Base-by-base conservation (phyloP, 2,113 vertebrate species). In the Sylvilagus bachmani region DNA sequence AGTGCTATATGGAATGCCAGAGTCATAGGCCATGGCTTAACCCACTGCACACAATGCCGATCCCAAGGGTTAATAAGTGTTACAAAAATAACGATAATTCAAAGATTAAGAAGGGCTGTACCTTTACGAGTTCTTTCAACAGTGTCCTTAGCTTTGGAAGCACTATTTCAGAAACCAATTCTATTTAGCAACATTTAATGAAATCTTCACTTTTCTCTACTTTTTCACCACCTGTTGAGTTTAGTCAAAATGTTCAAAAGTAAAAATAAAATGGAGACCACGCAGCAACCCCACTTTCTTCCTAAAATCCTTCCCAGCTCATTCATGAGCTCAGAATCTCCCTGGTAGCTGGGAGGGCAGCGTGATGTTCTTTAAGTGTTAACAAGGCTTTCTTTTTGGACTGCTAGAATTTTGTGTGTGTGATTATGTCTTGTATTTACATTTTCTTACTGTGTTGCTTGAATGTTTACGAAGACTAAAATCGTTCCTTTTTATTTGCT, bases 231-330 rank as follows among this genome's bases (percentile, higher is more conserved):
- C 91, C 79, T 92, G 88, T 79, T 86, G 29, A 85, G 85, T 92
- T 85, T 84, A 91, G 89, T 51, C 71, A 53, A 85, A 93, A 75
- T 10, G 95, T 95, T 91, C 33, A 51, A 91, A 96, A 89, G 44
- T 70, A 79, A 90, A 97, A 85, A 82, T 66, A 85, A 95, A 83
- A 86, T 14, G 10, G 36, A 66, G n/a, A 92, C 17, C 24, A 82
- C 8, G 27, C 21, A 58, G 61, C 69, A 38, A 67, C n/a, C 36
- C 31, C 19, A 17, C 7, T 64, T 81, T 69, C n/a, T 38, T 44
- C 38, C 5, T 1, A 53, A 64, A 74, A 51, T 90, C 89, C 86
- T 81, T 83, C 77, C 19, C 22, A 22, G 55, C 17, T 3, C 22
- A 36, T 77, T 86, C 90, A 44, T 82, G 61, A 70, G 80, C 29